Conservation (phyloP, 2,888 invertebrate genomes). For the Hypselothyrea guttata region DNA sequence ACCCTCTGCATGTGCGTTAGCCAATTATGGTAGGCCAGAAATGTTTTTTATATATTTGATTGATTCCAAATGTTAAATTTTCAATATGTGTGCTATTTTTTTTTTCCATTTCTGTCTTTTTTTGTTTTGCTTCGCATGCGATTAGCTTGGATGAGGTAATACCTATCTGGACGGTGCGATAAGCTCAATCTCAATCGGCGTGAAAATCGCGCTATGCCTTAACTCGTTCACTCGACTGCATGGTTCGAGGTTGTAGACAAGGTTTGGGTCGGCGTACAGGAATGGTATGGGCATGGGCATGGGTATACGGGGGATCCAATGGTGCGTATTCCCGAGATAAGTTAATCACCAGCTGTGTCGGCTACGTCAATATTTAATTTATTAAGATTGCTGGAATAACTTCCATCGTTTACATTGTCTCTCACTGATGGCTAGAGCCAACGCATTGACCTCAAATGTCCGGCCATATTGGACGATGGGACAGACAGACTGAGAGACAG, state of each 20-base stretch:
- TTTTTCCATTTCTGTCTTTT: not conserved
- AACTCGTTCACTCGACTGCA: constrained; percentile 1
- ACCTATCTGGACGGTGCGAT: constrained; percentile 26
- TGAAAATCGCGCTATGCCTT: constrained; percentile 17
- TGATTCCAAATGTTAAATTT: not conserved
- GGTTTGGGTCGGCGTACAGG: too few relatives aligned
- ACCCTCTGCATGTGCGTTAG: not conserved
- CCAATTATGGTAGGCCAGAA: constrained; percentile 3
- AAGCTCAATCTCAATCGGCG: constrained; percentile 28
- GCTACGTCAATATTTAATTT: constrained; percentile 57
- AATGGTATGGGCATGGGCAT: too few relatives aligned
- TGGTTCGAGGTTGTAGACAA: constrained; percentile 15
- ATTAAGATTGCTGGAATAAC: constrained; percentile 27
- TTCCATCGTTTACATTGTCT: not conserved
- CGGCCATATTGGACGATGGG: not conserved
- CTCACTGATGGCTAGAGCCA: too few relatives aligned
- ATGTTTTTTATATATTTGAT: not conserved
- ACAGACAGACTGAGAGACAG: constrained; percentile 1
- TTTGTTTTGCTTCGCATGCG: constrained; percentile 13
- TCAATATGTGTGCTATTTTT: not conserved
- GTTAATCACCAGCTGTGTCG: constrained; percentile 40
- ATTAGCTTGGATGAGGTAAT: constrained; percentile 51
- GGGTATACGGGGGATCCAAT: not conserved
- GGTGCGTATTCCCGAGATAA: constrained; percentile 35
- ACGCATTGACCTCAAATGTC: constrained; percentile 38